Conservation (phyloP, 1,140 invertebrate species). For the Leptoteleia sp. region DNA sequence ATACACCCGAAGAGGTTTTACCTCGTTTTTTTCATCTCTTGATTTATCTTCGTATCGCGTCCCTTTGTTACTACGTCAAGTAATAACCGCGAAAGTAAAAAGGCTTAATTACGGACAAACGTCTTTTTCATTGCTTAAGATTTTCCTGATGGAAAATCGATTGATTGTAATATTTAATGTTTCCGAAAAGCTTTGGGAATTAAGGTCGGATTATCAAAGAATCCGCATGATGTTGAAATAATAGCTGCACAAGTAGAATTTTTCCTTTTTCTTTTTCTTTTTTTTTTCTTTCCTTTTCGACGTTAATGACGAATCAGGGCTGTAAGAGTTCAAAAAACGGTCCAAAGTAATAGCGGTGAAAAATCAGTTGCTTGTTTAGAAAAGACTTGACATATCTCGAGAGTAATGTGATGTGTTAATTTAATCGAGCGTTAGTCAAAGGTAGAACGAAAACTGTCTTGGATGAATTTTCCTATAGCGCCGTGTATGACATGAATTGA, state of each 20-base stretch:
- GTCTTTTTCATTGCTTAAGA: slow-evolving; percentile 27
- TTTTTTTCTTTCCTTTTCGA: too few species aligned
- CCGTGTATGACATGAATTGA: neutral
- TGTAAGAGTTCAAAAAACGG: too few species aligned
- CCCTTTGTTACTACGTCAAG: slow-evolving; percentile 22
- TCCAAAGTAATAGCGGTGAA: too few species aligned
- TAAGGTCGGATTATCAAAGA: slow-evolving; percentile 26
- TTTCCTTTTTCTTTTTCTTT: too few species aligned
- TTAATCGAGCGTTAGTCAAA: too few species aligned
- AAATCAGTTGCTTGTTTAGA: too few species aligned
- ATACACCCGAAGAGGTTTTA: slow-evolving; percentile 67
- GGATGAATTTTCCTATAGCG: too few species aligned
- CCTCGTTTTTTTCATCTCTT: slow-evolving; percentile 28
- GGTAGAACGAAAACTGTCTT: too few species aligned
- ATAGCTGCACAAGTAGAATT: slow-evolving; percentile 16
- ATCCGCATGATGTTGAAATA: slow-evolving; percentile 21
- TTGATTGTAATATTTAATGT: slow-evolving; percentile 31
- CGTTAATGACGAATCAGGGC: too few species aligned
- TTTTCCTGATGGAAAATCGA: slow-evolving; percentile 13
- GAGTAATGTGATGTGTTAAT: too few species aligned
- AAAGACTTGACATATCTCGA: too few species aligned
- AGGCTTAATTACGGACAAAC: slow-evolving; percentile 18
- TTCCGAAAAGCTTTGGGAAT: slow-evolving; percentile 19
- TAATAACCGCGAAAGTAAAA: slow-evolving; percentile 23
- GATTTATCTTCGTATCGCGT: slow-evolving; percentile 30